phyloP scores from a whole-genome alignment of 2,113 vertebrate genomes.

The Mesembrinibis cayennensis region DNA sequence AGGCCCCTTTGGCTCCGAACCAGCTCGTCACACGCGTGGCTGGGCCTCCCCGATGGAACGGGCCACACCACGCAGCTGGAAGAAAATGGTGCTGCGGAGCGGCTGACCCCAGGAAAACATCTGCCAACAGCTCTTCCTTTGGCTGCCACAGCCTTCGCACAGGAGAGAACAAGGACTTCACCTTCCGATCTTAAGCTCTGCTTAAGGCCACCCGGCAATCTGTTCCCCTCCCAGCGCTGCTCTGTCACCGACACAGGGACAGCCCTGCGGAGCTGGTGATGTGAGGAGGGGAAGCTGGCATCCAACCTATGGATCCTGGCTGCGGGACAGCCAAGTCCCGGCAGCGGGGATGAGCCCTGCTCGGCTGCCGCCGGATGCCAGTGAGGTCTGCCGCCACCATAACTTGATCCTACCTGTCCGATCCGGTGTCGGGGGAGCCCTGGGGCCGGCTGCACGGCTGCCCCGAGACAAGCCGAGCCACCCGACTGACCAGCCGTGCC shows the following conservation, averaged over 20 bases:
- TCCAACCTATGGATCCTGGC: not conserved
- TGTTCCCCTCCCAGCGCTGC: not conserved
- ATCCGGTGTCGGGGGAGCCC: not conserved
- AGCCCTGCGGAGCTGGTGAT: not conserved
- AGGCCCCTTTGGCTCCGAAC: not conserved
- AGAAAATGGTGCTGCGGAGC: not conserved
- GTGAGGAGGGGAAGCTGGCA: not conserved
- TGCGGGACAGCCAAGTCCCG: not conserved
- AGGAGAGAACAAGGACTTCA: not conserved
- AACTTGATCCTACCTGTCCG: not conserved
- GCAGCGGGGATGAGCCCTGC: not conserved
- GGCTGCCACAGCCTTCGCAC: not conserved
- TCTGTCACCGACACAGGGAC: not conserved
- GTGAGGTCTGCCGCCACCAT: rapidly evolving
- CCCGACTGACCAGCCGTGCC: not conserved
- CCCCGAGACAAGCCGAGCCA: not conserved
- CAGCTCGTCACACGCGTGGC: not conserved
- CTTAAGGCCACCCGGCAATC: not conserved
- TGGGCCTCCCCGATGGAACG: not conserved
- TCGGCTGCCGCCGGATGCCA: not conserved
- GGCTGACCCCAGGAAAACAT: not conserved
- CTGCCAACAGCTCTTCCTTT: not conserved
- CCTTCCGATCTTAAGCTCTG: not conserved
- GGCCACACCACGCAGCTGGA: not conserved
- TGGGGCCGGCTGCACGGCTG: not conserved